phyloP scores from a whole-genome alignment of 2,888 invertebrate genomes.

The Eulithis prunata region DNA sequence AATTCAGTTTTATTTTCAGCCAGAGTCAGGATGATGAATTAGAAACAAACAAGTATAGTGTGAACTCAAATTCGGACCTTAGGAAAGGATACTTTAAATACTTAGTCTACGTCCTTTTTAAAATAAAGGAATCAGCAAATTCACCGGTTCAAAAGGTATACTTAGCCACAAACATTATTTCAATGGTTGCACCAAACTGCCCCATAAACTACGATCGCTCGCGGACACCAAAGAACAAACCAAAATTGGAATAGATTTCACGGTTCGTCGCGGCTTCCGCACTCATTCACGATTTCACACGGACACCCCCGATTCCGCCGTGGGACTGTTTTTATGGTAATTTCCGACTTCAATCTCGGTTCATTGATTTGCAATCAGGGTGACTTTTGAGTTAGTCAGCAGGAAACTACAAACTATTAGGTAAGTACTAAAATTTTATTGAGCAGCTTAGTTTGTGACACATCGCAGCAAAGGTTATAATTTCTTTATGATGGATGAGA shows the following conservation, averaged over 20 bases:
- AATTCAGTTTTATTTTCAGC: too few species aligned
- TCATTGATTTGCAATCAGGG: slow-evolving; percentile 61
- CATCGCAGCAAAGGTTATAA: too few species aligned
- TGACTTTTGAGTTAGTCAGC: slow-evolving; percentile 45
- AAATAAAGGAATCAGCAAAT: too few species aligned
- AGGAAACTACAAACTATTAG: slow-evolving; percentile 16
- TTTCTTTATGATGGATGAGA: too few species aligned
- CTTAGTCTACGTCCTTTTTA: too few species aligned
- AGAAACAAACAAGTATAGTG: too few species aligned
- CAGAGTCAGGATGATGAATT: too few species aligned
- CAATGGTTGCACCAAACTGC: not conserved
- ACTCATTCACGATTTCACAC: slow-evolving; percentile 49
- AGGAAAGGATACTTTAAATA: too few species aligned
- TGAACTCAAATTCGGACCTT: too few species aligned
- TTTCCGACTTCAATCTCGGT: slow-evolving; percentile 61
- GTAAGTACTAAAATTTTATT: too few species aligned
- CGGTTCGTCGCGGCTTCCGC: slow-evolving; percentile 69
- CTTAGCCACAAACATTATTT: not conserved
- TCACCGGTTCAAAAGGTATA: too few species aligned
- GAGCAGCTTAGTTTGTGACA: too few species aligned
- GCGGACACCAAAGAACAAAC: slow-evolving; percentile 45
- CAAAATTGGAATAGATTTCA: slow-evolving; percentile 75
- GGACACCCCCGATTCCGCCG: slow-evolving; percentile 64
- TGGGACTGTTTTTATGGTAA: slow-evolving; percentile 81
- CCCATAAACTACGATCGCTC: slow-evolving; percentile 13